These are phyloP conservation scores for Triplophysa tibetana DNA, from an alignment of 2,113 vertebrate genomes.

Conservation along the genomic window DNA sequence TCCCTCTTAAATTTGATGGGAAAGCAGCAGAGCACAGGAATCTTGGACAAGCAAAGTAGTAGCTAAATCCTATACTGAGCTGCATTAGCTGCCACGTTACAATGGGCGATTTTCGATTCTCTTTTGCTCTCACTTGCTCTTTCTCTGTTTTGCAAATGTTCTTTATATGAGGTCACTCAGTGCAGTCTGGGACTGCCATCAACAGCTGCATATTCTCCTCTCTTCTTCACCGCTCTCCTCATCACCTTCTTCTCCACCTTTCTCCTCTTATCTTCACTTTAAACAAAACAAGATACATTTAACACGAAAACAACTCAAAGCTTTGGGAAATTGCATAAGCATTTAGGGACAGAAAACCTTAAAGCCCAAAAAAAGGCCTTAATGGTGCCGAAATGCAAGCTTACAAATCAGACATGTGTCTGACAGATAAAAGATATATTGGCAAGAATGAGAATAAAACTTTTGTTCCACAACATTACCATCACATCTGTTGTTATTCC, in stretches of 20 bases:
- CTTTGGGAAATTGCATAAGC: not conserved
- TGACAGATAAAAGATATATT: conserved; percentile 50
- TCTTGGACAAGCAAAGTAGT: conserved; percentile 41
- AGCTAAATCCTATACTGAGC: conserved; percentile 39
- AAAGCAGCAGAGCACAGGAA: conserved; percentile 35
- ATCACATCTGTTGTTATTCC: conserved; percentile 34
- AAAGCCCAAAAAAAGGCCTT: not conserved
- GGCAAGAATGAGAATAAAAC: conserved; percentile 34
- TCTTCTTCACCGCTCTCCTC: conserved; percentile 32
- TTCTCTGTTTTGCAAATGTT: conserved; percentile 57
- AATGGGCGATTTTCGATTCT: conserved; percentile 31
- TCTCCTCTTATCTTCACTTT: not conserved
- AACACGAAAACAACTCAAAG: conserved; percentile 51
- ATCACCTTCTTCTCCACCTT: not conserved
- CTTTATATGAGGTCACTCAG: conserved; percentile 65
- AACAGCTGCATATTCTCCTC: conserved; percentile 63
- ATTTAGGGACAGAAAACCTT: conserved; percentile 2
- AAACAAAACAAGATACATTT: conserved; percentile 7
- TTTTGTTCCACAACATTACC: conserved; percentile 38
- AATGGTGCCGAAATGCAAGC: conserved; percentile 7
- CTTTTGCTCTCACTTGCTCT: conserved; percentile 24
- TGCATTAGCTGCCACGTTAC: conserved; percentile 57
- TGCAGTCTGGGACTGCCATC: conserved; percentile 57
- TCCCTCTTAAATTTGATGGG: conserved; percentile 16
- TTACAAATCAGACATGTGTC: conserved; percentile 44